A percentile compares a stretch with the other conserved stretches of the same genome.
Conservation (phyloP, 2,797 vertebrate species). For the Eulemur rubriventer region DNA sequence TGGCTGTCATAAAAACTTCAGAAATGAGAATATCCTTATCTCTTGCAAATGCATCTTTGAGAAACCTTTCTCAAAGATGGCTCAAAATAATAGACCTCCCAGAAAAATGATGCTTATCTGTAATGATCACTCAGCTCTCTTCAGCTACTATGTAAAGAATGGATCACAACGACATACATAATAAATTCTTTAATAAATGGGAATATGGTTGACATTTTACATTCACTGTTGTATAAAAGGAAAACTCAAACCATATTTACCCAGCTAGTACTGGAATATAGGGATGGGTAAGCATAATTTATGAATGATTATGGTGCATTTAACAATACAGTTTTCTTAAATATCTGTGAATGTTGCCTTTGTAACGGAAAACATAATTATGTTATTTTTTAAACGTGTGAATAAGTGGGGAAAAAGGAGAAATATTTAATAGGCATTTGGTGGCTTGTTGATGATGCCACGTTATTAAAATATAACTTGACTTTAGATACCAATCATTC, state of each 20-base stretch:
- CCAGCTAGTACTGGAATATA: neutral
- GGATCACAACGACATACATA: neutral
- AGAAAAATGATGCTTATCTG: conserved; percentile 38
- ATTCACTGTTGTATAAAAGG: neutral
- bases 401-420: neutral
- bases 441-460: neutral
- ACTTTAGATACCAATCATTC: conserved; percentile 37
- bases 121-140: conserved; percentile 3
- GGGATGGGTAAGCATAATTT: neutral
- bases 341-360: neutral
- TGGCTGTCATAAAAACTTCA: neutral
- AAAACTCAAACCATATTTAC: neutral
- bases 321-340: conserved; percentile 35
- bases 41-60: neutral
- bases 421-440: neutral
- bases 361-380: conserved; percentile 12
- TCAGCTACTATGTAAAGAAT: conserved; percentile 5
- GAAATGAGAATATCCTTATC: conserved; percentile 22
- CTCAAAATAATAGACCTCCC: conserved; percentile 32
- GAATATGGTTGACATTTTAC: neutral
- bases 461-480: conserved; percentile 41
- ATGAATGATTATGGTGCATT: neutral
- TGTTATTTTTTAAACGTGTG: neutral
- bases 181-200: neutral
- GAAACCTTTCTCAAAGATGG: neutral